These are phyloP conservation scores for Saccostrea cuccullata DNA, from an alignment of 1,140 invertebrate species.

Conservation along the genomic window DNA sequence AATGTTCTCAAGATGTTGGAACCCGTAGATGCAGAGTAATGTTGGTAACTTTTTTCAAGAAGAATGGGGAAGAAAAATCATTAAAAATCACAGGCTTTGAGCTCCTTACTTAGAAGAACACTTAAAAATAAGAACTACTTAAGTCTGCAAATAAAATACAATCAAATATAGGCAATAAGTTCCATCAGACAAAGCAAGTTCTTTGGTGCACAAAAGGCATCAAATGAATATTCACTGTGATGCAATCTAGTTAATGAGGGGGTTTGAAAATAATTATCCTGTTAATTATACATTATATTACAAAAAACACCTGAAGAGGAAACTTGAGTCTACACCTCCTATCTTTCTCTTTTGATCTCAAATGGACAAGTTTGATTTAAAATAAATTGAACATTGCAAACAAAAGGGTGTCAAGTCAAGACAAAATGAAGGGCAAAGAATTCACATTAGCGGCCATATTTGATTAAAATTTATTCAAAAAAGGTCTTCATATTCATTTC, in stretches of 20 bases:
- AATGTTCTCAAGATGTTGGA: no score
- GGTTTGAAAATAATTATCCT: conserved; percentile 3
- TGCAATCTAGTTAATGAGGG: background rate
- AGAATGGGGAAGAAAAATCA: no score
- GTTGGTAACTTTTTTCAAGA: no score
- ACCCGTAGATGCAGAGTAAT: no score
- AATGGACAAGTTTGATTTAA: conserved; percentile 16
- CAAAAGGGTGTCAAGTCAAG: background rate
- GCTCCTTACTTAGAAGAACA: background rate
- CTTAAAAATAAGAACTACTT: conserved; percentile 5
- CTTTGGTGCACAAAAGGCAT: background rate
- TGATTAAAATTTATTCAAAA: background rate
- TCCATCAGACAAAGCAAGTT: background rate
- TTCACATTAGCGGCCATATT: background rate
- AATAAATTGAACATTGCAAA: background rate
- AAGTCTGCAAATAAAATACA: background rate
- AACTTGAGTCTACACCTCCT: background rate
- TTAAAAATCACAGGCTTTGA: background rate
- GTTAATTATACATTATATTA: background rate
- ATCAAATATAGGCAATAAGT: background rate
- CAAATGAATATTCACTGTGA: background rate
- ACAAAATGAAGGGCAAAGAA: conserved; percentile 12
- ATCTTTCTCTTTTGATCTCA: conserved; percentile 8
- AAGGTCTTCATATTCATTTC: conserved; percentile 1
- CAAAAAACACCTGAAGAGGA: background rate